Percentiles rank a stretch among this genome's conserved stretches.
phyloP scores from a whole-genome alignment of 2,113 vertebrate genomes.

The Syrrhaptes paradoxus region DNA sequence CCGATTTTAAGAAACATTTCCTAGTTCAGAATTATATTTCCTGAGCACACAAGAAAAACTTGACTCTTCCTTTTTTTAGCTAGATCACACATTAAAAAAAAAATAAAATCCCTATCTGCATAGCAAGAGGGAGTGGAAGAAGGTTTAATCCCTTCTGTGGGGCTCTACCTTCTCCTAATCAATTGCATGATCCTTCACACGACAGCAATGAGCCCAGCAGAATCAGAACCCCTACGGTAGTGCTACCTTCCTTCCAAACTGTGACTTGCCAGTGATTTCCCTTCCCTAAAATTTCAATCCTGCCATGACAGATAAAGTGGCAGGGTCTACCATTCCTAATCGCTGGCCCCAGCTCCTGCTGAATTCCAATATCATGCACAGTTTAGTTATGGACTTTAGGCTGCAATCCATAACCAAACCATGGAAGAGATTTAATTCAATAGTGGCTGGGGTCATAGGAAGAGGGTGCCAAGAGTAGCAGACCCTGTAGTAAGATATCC shows the following conservation, averaged over 20 bases:
- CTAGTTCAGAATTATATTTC: neutral
- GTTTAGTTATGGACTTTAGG: constrained; percentile 52
- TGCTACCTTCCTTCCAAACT: constrained; percentile 58
- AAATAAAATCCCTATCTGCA: neutral
- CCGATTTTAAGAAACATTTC: neutral
- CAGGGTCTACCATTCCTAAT: constrained; percentile 64
- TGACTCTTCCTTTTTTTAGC: neutral
- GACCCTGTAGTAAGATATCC: constrained; percentile 51
- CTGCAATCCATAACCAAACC: constrained; percentile 30
- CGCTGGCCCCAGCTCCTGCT: constrained; percentile 38
- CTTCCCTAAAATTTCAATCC: constrained; percentile 47
- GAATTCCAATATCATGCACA: constrained; percentile 48
- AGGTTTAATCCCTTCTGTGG: neutral
- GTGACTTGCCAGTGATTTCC: constrained; percentile 51
- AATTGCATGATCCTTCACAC: neutral
- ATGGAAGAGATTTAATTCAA: constrained; percentile 41
- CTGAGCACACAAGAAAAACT: neutral
- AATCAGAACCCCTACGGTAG: neutral
- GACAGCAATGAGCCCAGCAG: neutral
- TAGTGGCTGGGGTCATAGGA: constrained; percentile 44
- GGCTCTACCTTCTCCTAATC: neutral
- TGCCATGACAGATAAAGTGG: constrained; percentile 63
- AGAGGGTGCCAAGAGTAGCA: constrained; percentile 51
- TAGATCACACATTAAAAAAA: neutral
- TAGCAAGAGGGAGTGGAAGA: neutral